phyloP scores from a whole-genome alignment of 2,113 vertebrate species.

The Excalfactoria chinensis region DNA sequence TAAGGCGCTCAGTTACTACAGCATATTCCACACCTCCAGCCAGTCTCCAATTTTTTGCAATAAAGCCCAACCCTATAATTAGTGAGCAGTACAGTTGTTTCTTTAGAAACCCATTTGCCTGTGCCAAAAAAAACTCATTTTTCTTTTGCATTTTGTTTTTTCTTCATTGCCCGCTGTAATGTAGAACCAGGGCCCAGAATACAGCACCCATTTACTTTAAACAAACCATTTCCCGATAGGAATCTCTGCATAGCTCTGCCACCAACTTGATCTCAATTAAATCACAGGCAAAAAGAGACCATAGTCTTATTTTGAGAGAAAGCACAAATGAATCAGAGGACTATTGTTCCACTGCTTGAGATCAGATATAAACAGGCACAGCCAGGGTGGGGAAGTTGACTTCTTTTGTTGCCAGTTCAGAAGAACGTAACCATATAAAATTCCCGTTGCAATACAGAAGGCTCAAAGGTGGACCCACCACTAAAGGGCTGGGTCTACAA shows the following conservation, averaged over 20 bases:
- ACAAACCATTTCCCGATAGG: constrained; percentile 28
- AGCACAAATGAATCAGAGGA: constrained; percentile 23
- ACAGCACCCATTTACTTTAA: constrained; percentile 10
- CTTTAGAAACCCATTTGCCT: neutral
- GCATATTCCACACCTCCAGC: neutral
- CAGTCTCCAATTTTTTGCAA: neutral
- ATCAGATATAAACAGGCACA: constrained; percentile 25
- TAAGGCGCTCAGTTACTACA: neutral
- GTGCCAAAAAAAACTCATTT: neutral
- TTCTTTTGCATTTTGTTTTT: constrained; percentile 32
- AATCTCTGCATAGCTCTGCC: neutral
- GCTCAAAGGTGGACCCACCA: neutral
- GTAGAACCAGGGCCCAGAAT: neutral
- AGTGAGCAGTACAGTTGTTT: neutral
- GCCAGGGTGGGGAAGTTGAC: neutral
- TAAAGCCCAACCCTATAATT: neutral
- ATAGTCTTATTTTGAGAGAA: constrained; percentile 44
- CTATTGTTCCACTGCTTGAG: neutral
- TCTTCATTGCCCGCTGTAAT: constrained; percentile 4
- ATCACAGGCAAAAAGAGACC: constrained; percentile 19
- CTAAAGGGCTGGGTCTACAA: neutral
- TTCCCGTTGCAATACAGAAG: neutral
- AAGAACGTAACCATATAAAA: neutral
- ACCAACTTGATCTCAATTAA: constrained; percentile 37
- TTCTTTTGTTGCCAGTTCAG: neutral